phyloP scores from a whole-genome alignment of 2,797 vertebrate genomes.

The Dendrocincla fuliginosa region DNA sequence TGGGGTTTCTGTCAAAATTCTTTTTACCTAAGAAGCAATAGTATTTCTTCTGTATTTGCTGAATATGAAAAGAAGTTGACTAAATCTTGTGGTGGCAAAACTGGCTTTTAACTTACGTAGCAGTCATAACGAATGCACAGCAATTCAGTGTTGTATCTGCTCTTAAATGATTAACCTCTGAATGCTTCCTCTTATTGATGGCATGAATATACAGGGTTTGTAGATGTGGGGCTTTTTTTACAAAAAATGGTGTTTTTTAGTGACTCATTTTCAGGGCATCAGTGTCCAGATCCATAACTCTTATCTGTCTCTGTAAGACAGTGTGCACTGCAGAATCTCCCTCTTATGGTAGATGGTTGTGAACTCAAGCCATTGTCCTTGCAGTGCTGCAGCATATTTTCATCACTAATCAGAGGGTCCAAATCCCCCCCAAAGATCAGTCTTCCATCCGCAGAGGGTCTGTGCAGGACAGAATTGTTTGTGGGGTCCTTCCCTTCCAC shows the following conservation, averaged over 20 bases:
- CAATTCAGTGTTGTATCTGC: background rate
- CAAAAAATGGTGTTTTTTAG: background rate
- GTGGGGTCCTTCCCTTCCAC: background rate
- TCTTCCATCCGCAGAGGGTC: background rate
- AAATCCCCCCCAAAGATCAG: background rate
- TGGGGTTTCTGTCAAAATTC: background rate
- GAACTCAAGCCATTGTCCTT: background rate
- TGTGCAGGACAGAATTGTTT: background rate
- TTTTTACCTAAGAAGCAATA: background rate
- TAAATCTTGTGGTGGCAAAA: background rate
- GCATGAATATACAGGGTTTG: background rate
- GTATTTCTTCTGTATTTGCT: background rate
- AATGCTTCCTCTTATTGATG: background rate
- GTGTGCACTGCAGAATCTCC: background rate
- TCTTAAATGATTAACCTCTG: background rate
- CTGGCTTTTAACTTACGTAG: background rate
- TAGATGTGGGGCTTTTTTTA: background rate
- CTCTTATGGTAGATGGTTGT: background rate
- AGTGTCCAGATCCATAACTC: background rate
- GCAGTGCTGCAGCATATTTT: background rate
- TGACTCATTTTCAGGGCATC: background rate
- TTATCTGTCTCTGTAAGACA: background rate
- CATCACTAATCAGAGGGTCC: background rate
- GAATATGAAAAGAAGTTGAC: background rate
- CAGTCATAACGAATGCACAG: background rate